Evolutionary conservation across 2,888 invertebrate genomes (phyloP), one percentile per base, ranked within the genome.

Genomic region (Microctonus aethiopoides): DNA sequence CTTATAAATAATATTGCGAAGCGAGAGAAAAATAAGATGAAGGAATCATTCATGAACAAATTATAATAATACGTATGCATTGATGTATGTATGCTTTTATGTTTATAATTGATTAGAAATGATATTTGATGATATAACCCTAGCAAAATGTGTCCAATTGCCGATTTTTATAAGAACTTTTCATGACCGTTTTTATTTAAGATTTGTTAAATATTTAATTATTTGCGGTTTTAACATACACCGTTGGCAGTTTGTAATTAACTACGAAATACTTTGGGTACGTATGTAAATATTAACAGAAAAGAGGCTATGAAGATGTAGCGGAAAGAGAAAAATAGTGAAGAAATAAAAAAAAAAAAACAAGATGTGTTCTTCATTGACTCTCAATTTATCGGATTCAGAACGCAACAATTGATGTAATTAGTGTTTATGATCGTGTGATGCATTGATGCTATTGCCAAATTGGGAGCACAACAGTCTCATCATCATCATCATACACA

Each of bases 1-100:
- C 51, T 76, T 73, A 70, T 79, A 77, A 79, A 77, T 76, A 69
- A 71, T 60, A 72, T 69, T 75, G 34, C 16, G 54, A 60, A 70
- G 56, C 69, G 64, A 70, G 67, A 57, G 62, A 72, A 64, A 64
- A 67, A 24, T 46, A 59, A 29, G 63, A 29, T 22, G 20, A 24
- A 34, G 52, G 13, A 64, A 16, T 24, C 10, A 46, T 34, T 51
- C 13, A 32, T 46, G 46, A 16, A 2, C 6, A 34, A 24, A 24
- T 10, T 13, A 56, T 29, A 24, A 26, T 32, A 34, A 52, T n/a
- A 57, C 16, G 32, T 32, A n/a, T n/a, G n/a, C n/a, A n/a, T n/a
- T n/a, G n/a, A n/a, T n/a, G n/a, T n/a, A n/a, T n/a, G n/a, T n/a
- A n/a, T n/a, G n/a, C n/a, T n/a, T n/a, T n/a, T n/a, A n/a, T n/a